A percentile compares a stretch with the other conserved stretches of the same genome.
These are phyloP conservation scores for Pica pica DNA, from an alignment of 2,113 vertebrate genomes.

Conservation along the genomic window DNA sequence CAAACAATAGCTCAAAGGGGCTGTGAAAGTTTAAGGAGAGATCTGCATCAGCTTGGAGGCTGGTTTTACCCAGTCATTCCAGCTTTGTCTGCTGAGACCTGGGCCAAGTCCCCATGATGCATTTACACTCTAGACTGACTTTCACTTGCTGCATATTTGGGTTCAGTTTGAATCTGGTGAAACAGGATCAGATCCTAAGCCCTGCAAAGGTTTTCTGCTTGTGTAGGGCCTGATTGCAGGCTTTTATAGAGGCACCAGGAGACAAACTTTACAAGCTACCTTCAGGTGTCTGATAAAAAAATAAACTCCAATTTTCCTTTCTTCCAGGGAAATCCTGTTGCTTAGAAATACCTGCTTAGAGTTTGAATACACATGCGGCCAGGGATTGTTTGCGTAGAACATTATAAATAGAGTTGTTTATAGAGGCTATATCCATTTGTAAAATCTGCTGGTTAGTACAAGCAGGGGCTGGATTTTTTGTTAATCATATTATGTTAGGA, in stretches of 20 bases:
- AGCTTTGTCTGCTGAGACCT: neutral
- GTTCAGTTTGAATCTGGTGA: neutral
- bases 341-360: neutral
- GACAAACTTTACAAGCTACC: neutral
- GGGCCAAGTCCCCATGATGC: neutral
- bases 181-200: neutral
- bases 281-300: neutral
- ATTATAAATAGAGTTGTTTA: neutral
- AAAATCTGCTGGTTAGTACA: neutral
- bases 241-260: neutral
- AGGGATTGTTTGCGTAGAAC: neutral
- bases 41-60: neutral
- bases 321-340: neutral
- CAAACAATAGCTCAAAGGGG: neutral
- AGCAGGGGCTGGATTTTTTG: neutral
- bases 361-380: neutral
- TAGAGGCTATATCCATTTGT: neutral
- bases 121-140: neutral
- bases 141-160: neutral
- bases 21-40: neutral
- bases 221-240: neutral
- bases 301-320: neutral
- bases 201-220: neutral
- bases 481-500: neutral
- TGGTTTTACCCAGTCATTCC: neutral